Conservation (phyloP, 2,888 invertebrate genomes). For the Coremacera marginata region DNA sequence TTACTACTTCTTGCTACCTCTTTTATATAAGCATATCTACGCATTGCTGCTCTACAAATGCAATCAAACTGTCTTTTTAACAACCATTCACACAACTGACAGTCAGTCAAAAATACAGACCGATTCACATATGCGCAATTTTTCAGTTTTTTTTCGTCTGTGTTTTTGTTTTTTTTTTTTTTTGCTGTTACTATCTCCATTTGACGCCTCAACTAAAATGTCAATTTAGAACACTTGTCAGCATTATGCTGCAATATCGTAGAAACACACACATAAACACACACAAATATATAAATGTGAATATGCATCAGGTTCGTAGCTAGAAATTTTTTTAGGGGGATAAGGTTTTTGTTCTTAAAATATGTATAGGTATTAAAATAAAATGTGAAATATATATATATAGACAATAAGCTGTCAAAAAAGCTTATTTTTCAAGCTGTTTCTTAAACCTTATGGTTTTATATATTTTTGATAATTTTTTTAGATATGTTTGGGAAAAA, state of each 20-base stretch:
- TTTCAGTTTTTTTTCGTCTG: not conserved
- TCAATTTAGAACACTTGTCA: constrained; percentile 31
- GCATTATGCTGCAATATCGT: not conserved
- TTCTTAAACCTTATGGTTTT: no score
- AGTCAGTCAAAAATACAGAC: not conserved
- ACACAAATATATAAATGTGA: no score
- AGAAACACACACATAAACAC: not conserved
- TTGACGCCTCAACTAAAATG: constrained; percentile 21
- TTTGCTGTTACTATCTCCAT: not conserved
- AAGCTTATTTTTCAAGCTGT: no score
- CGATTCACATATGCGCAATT: not conserved
- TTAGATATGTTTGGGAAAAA: no score
- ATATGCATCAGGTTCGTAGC: no score
- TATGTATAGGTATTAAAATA: no score
- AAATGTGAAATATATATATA: no score
- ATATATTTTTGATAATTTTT: no score
- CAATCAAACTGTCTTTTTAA: not conserved
- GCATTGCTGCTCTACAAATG: not conserved
- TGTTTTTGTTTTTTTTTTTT: not conserved
- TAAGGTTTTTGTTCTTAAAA: no score
- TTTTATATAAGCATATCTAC: no score
- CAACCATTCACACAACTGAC: not conserved
- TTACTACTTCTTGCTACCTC: not conserved
- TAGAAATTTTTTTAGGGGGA: no score
- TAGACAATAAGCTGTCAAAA: no score